Evolutionary conservation across 2,797 vertebrate genomes (phyloP), one percentile per base, ranked within the genome.

Genomic region (Leontocebus nigricollis): DNA sequence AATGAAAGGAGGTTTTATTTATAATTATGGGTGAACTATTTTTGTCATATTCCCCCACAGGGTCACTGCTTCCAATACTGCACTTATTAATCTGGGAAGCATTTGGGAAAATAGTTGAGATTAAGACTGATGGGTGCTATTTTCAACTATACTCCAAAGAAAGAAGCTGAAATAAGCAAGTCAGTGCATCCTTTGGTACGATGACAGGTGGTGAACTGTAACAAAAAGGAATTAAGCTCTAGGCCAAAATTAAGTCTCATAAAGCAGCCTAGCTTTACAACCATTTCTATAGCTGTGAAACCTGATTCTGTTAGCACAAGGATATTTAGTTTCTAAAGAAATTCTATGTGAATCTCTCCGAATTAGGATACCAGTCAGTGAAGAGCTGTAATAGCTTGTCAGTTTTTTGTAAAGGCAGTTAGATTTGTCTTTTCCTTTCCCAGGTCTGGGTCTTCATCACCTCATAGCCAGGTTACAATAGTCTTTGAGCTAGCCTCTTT

Each of bases 41-140:
- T 98, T 97, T 95, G 94, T 97, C 89, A 82, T 88, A 90, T 88
- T 84, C 72, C 64, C 85, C 88, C 93, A 96, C 15, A 80, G 91
- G 95, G 96, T 97, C 96, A 97, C 76, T 96, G 76, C 83, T 91
- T 97, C 83, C 81, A 94, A 97, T 93, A 88, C 86, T 55, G 70
- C 75, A 87, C 75, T 97, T 97, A 97, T 96, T 98, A 98, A 98
- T 98, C 94, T 95, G 94, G 96, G 97, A 97, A 96, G 93, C 88
- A 97, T 96, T 97, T 98, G 95, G 88, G 89, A 97, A 97, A 98
- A 97, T 90, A 93, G 95, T 96, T 33, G 88, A 96, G 96, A 97
- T 97, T 90, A 98, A 96, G 96, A 98, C 91, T 95, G 98, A 97
- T 97, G 94, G 95, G 72, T 96, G 83, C 93, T 98, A 98, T 98